Evolutionary conservation across 2,888 invertebrate species (phyloP).

Genomic region (Agrochola lota): DNA sequence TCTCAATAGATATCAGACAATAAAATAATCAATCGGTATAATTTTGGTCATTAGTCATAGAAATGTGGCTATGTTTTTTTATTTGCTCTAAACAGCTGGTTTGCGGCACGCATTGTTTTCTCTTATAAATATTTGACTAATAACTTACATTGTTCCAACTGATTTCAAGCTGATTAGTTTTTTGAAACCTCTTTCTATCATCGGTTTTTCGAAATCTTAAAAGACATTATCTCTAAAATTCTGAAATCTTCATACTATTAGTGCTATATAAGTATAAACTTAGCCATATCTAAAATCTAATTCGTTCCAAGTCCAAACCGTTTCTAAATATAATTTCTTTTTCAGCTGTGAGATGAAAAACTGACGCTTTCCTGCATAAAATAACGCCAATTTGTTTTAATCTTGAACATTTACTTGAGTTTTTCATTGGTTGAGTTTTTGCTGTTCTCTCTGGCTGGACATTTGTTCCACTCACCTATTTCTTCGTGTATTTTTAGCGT

Average conservation of each 20-base stretch:
- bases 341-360: conserved; percentile 29
- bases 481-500: conserved; percentile 73
- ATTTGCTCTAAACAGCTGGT: neutral
- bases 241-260: conserved; percentile 5
- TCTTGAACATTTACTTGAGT: conserved; percentile 43
- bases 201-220: neutral
- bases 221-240: neutral
- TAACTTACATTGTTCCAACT: neutral
- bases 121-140: conserved; percentile 15
- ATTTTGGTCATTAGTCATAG: neutral
- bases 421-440: conserved; percentile 43
- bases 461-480: conserved; percentile 76
- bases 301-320: conserved; percentile 43
- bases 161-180: neutral
- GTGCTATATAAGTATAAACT: conserved; percentile 2
- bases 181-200: neutral
- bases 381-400: conserved; percentile 49
- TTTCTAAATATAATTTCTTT: conserved; percentile 56
- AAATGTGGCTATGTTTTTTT: conserved; percentile 8
- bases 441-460: conserved; percentile 58
- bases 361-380: conserved; percentile 45
- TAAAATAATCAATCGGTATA: neutral
- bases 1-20: neutral
- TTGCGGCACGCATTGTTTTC: conserved; percentile 27
- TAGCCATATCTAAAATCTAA: conserved; percentile 35